These are phyloP conservation scores for Lymantria dispar DNA, from an alignment of 2,888 invertebrate genomes.

Conservation along the genomic window DNA sequence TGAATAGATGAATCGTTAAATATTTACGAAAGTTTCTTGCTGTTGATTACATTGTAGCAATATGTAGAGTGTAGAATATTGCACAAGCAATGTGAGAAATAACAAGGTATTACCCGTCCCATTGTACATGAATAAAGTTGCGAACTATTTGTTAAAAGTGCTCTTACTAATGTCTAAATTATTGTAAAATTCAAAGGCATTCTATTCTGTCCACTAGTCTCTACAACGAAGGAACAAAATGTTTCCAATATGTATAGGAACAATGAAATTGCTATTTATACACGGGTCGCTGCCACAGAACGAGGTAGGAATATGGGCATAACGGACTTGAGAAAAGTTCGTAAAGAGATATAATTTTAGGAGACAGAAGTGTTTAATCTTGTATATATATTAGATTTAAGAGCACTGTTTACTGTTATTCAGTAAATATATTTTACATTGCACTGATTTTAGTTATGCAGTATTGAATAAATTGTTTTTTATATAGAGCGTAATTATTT, in stretches of 20 bases:
- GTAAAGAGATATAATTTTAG: constrained; percentile 15
- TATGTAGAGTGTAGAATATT: constrained; percentile 16
- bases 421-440: constrained; percentile 43
- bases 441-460: constrained; percentile 59
- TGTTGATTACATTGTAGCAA: constrained; percentile 17
- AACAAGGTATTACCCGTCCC: constrained; percentile 19
- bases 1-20: constrained; percentile 13
- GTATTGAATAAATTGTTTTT: constrained; percentile 57
- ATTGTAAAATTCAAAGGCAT: constrained; percentile 10
- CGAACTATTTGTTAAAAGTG: constrained; percentile 32
- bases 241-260: constrained; percentile 7
- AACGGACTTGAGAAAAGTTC: constrained; percentile 4
- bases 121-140: constrained; percentile 20
- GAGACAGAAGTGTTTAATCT: constrained; percentile 22
- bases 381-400: constrained; percentile 37
- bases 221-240: constrained; percentile 5
- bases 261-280: constrained; percentile 21
- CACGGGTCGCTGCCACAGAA: constrained; percentile 5
- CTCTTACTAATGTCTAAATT: constrained; percentile 9
- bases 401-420: constrained; percentile 40
- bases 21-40: constrained; percentile 23
- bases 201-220: constrained; percentile 28
- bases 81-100: constrained; percentile 30
- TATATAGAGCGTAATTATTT: constrained; percentile 37
- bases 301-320: constrained; percentile 4